These are phyloP conservation scores for Tokudaia tokunoshimensis DNA, from an alignment of 2,797 vertebrate species.

Conservation along the genomic window DNA sequence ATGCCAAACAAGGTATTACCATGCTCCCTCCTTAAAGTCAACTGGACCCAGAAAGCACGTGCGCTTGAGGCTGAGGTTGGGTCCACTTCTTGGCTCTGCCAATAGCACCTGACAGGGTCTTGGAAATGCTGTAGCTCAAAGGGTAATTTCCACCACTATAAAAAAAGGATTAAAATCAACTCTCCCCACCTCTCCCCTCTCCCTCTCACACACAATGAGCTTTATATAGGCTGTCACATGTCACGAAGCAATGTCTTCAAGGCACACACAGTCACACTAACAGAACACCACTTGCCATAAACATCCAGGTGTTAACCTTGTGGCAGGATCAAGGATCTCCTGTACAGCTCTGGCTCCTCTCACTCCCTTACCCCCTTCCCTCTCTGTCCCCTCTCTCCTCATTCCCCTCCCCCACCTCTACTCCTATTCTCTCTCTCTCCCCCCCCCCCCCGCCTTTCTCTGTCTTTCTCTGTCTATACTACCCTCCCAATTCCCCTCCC, in stretches of 20 bases:
- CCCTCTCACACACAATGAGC: neutral
- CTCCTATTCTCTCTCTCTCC: too few species aligned
- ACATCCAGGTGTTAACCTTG: neutral
- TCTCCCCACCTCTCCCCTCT: neutral
- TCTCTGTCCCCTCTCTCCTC: neutral
- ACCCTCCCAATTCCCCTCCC: neutral
- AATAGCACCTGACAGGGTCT: neutral
- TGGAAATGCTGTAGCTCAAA: neutral
- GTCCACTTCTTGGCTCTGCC: neutral
- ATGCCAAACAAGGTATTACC: neutral
- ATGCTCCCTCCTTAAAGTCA: neutral
- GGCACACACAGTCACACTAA: neutral
- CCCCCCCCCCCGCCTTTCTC: fast-evolving
- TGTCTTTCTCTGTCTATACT: neutral
- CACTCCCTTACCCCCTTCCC: neutral
- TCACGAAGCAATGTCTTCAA: neutral
- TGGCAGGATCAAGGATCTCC: neutral
- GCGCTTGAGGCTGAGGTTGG: neutral
- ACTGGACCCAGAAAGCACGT: neutral
- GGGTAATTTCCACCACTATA: neutral
- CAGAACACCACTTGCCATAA: neutral
- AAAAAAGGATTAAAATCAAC: slow-evolving; percentile 17
- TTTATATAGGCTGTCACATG: neutral
- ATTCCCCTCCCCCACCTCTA: too few species aligned
- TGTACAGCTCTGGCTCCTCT: neutral